Evolutionary conservation across 2,113 vertebrate species (phyloP).

Genomic region (Glaucidium brasilianum): DNA sequence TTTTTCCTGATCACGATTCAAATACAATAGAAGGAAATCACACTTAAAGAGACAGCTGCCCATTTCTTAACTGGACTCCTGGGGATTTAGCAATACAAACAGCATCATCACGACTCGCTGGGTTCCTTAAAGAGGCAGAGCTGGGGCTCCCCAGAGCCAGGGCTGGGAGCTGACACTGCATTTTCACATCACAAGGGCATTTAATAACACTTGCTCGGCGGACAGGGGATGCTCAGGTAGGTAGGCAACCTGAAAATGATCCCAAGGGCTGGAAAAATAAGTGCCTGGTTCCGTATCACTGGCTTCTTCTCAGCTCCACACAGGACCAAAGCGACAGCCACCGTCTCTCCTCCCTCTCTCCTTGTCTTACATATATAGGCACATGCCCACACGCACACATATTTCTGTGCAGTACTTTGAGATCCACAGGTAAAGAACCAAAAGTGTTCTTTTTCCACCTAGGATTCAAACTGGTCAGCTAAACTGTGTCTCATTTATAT

Average conservation of each 20-base stretch:
- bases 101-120: slow-evolving; percentile 53
- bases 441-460: neutral
- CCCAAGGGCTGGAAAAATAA: neutral
- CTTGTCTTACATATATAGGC: rapidly evolving
- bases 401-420: rapidly evolving
- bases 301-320: neutral
- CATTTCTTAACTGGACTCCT: slow-evolving; percentile 67
- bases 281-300: neutral
- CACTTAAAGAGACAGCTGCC: slow-evolving; percentile 92
- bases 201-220: neutral
- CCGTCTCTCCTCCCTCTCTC: neutral
- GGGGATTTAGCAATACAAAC: slow-evolving; percentile 65
- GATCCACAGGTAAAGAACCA: neutral
- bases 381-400: neutral
- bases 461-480: rapidly evolving
- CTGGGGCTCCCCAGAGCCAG: neutral
- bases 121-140: slow-evolving; percentile 71
- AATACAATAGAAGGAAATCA: slow-evolving; percentile 98
- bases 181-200: neutral
- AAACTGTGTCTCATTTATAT: neutral
- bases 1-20: slow-evolving; percentile 98
- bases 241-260: neutral
- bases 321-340: neutral
- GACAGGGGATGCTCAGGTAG: neutral
- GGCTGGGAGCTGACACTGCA: neutral